These are phyloP conservation scores for Agriotes lineatus DNA, from an alignment of 2,888 invertebrate species.

Conservation along the genomic window DNA sequence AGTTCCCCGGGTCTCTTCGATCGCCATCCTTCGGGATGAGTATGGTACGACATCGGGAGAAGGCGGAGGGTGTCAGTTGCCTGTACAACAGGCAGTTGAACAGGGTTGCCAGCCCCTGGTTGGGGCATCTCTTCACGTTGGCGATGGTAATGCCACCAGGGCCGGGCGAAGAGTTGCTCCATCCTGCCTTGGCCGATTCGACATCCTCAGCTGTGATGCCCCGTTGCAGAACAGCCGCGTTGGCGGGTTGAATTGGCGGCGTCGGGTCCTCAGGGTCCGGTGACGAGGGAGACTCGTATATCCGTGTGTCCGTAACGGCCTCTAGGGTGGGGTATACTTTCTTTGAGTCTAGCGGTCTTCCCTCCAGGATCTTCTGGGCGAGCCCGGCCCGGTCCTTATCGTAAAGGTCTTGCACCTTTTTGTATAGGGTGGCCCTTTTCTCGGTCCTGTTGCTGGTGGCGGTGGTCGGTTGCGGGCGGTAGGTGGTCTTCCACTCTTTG, in stretches of 20 bases:
- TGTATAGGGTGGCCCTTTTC: neutral
- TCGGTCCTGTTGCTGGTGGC: neutral
- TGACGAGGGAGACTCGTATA: neutral
- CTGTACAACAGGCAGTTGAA: constrained; percentile 33
- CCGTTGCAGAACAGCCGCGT: neutral
- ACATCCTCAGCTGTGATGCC: neutral
- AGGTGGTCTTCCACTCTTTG: neutral
- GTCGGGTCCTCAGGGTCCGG: neutral
- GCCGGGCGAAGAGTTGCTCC: constrained; percentile 42
- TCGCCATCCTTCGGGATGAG: too few relatives aligned
- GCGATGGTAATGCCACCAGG: constrained; percentile 36
- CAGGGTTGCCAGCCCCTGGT: constrained; percentile 13
- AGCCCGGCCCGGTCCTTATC: neutral
- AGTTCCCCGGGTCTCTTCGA: too few relatives aligned
- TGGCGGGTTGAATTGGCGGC: neutral
- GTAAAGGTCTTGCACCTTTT: neutral
- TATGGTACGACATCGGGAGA: constrained; percentile 21
- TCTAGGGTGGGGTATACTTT: neutral
- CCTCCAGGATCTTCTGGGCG: neutral
- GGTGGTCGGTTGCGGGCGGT: neutral
- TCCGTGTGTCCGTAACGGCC: neutral
- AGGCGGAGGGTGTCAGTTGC: neutral
- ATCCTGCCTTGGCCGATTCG: neutral
- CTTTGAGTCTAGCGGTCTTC: neutral
- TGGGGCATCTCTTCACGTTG: neutral